Evolutionary conservation across 2,797 vertebrate genomes (phyloP), one percentile per base, ranked within the genome.

Genomic region (Esox masquinongy): DNA sequence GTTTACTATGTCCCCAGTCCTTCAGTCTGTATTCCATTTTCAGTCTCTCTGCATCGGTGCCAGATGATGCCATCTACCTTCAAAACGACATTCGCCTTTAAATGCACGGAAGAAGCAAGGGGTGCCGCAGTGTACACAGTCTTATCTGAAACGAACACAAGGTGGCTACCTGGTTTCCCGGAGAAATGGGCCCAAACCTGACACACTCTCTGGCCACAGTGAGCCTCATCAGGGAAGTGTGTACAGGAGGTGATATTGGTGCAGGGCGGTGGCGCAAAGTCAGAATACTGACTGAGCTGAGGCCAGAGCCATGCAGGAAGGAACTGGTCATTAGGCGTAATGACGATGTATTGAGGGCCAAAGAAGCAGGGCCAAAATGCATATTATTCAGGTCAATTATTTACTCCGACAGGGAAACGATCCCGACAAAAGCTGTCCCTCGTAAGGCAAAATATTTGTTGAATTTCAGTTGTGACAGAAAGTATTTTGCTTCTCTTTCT

Each of bases 151-250:
- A 63, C 61, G 81, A 89, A 69, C 49, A 82, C 50, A 75, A 84
- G 79, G 74, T 75, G 77, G 15, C 81, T 34, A 69, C 64, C 73
- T 70, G 73, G 67, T 76, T 73, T 51, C 61, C 80, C 75, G 78
- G 73, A 82, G 59, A 77, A 82, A 5, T 7, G 67, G 68, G 74
- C 82, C 78, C 84, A 67, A 87, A 87, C 70, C 82, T 31, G 85
- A 79, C 87, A 86, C 67, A 89, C 88, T 81, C 50, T 26, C 47
- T 66, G 47, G 50, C 78, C 82, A 83, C 43, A 72, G 74, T 0
- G 1, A 70, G 61, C 71, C 64, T 74, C 59, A 29, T 64, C 66
- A 50, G 56, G 68, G 43, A 73, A 56, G 73, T 49, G 51, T 70
- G 19, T 69, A 31, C 12, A n/a, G 12, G 39, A 39, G 26, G 22